Percentiles rank a stretch among this genome's conserved stretches.
Conservation (phyloP, 2,113 vertebrate genomes). For the Gorsachius goisagi region DNA sequence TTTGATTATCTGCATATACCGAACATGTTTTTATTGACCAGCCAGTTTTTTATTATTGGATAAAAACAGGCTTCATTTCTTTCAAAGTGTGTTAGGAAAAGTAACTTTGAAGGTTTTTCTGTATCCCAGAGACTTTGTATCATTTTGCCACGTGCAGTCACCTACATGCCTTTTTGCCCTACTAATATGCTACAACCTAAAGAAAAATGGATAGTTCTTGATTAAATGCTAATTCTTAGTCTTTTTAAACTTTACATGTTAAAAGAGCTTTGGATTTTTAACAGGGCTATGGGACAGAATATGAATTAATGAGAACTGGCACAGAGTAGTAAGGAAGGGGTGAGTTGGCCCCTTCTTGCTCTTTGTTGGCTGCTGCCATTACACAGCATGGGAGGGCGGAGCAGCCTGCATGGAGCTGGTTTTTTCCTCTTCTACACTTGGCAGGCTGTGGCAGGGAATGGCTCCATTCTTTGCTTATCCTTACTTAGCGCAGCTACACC, state of each 20-base stretch:
- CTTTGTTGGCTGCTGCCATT: constrained; percentile 19
- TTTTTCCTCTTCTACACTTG: constrained; percentile 1
- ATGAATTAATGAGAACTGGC: not conserved
- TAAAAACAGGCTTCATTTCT: not conserved
- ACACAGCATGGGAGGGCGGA: constrained; percentile 6
- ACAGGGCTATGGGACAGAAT: not conserved
- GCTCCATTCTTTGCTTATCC: not conserved
- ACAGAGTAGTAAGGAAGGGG: not conserved
- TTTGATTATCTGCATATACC: not conserved
- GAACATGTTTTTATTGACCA: not conserved
- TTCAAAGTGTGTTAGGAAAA: not conserved
- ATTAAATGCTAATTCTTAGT: not conserved
- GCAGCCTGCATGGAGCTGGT: constrained; percentile 3
- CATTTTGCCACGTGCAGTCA: not conserved
- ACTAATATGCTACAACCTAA: not conserved
- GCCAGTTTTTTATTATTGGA: not conserved
- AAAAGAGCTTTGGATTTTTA: not conserved
- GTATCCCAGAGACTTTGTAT: not conserved
- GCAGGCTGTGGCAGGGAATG: constrained; percentile 34
- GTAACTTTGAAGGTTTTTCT: not conserved
- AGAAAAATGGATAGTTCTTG: not conserved
- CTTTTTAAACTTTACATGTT: not conserved
- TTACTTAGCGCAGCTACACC: not conserved
- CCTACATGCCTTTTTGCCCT: not conserved
- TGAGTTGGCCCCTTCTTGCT: not conserved